Evolutionary conservation across 2,888 invertebrate genomes (phyloP), one percentile per base, ranked within the genome.

Genomic region (Sinodicranocentrus sp.): DNA sequence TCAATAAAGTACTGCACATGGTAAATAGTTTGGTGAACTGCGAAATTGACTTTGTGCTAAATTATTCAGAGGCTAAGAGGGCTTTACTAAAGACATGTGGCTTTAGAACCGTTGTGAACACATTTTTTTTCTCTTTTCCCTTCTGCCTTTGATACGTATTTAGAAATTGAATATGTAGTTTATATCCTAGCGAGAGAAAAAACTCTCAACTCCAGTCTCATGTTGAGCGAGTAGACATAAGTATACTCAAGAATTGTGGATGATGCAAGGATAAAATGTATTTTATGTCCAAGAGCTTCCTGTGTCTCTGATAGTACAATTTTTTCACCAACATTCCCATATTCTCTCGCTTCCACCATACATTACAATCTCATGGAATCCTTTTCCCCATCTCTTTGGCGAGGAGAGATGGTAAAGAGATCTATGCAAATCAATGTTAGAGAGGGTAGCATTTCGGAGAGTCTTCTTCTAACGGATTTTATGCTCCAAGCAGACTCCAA

Each of bases 31-130:
- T 88, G 87, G 85, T 88, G 87, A 88, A 87, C 87, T 87, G 88
- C 86, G 86, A 88, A 88, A 88, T 88, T 88, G 88, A 88, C 88
- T 88, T 86, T 87, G 80, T 86, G 84, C 87, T 88, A 86, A 88
- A 88, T 88, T 88, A 88, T 88, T 88, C 87, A 88, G 83, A 63
- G 75, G 75, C 65, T 75, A 82, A 82, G 82, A 82, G 82, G 82
- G 82, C 82, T 82, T 82, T 73, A 82, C 82, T 82, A 82, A 82
- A 82, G 82, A 82, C 82, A 82, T 82, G 82, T 73, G 82, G 82
- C 73, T 82, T 73, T 73, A 75, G 82, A 80, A 67, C 80, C 54
- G 80, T 72, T 72, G 72, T 80, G 65, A 80, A 72, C 72, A 72
- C 67, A 44, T 80, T 80, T 80, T 80, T 71, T 52, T 63, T 63